Percentiles rank a stretch among this genome's conserved stretches.
phyloP scores from a whole-genome alignment of 2,113 vertebrate genomes.

The Onychorhynchus coronatus region DNA sequence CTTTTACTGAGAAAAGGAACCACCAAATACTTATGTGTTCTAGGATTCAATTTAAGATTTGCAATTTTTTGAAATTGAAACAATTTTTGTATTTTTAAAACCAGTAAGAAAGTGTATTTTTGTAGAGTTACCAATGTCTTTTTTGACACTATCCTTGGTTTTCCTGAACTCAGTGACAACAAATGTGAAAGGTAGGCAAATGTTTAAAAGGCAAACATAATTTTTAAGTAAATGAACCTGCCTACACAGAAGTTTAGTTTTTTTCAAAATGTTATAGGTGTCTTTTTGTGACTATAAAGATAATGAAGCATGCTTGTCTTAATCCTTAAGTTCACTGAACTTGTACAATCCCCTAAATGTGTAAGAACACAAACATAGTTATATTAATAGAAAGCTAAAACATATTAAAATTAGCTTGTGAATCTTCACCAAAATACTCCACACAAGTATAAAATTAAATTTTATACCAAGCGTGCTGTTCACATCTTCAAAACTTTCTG shows the following conservation, averaged over 20 bases:
- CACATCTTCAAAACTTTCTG: not conserved
- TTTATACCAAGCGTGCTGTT: not conserved
- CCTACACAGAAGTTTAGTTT: not conserved
- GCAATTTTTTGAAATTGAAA: not conserved
- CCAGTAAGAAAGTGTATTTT: not conserved
- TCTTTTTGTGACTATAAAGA: not conserved
- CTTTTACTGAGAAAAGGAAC: not conserved
- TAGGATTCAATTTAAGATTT: not conserved
- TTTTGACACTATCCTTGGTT: not conserved
- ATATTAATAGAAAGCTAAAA: not conserved
- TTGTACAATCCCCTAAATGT: not conserved
- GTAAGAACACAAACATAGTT: not conserved
- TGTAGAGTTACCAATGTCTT: not conserved
- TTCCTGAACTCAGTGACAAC: not conserved
- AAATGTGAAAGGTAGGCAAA: not conserved
- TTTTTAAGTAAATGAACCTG: not conserved
- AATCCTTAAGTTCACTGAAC: not conserved
- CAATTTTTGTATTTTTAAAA: not conserved
- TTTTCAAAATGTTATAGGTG: not conserved
- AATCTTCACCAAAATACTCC: not conserved
- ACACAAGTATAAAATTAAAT: not conserved
- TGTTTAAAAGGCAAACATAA: not conserved
- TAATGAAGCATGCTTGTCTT: not conserved
- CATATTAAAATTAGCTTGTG: not conserved
- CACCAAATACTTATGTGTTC: not conserved